These are phyloP conservation scores for Tenthredo notha DNA, from an alignment of 2,888 invertebrate species.

Conservation along the genomic window DNA sequence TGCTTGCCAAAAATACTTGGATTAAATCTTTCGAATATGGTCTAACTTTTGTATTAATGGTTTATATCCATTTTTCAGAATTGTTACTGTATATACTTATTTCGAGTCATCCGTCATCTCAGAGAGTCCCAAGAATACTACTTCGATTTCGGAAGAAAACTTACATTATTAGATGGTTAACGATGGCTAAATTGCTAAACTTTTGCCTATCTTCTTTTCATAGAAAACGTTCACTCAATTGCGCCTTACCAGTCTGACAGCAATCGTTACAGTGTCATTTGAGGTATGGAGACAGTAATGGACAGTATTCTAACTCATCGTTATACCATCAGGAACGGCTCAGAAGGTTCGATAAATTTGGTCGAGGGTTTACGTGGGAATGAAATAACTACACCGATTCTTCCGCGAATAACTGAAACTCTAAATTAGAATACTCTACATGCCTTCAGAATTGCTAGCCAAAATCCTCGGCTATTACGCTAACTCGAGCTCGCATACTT, in stretches of 20 bases:
- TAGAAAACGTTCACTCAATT: background rate
- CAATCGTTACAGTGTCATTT: background rate
- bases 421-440: background rate
- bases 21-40: background rate
- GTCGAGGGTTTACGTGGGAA: background rate
- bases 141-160: background rate
- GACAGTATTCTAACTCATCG: background rate
- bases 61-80: background rate
- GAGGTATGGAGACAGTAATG: background rate
- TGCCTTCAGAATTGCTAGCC: background rate
- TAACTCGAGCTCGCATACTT: background rate
- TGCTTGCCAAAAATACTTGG: background rate
- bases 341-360: background rate
- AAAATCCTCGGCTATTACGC: background rate
- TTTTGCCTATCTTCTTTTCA: background rate
- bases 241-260: background rate
- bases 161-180: constrained; percentile 3
- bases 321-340: background rate
- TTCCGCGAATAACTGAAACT: background rate
- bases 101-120: background rate
- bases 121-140: background rate
- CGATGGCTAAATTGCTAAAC: background rate
- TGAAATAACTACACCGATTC: background rate
- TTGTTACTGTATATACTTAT: background rate
- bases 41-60: background rate